Conservation (phyloP, 2,797 vertebrate species). For the Pseudopleuronectes americanus region DNA sequence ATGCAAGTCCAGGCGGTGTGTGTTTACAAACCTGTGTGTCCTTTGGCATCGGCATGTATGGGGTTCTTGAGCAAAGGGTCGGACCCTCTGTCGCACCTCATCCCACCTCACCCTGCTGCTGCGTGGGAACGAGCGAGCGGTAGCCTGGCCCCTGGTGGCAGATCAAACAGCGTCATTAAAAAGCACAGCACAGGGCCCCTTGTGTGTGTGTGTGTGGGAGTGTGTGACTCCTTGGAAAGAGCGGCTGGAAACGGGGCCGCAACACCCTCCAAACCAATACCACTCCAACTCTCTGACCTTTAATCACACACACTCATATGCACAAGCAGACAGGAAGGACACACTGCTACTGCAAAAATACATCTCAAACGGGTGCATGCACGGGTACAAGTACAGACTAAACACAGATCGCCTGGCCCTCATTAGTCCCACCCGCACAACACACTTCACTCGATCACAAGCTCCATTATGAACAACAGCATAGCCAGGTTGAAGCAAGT, state of each 20-base stretch:
- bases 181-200: conserved; percentile 68
- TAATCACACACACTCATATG: conserved; percentile 33
- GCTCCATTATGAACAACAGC: conserved; percentile 57
- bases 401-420: conserved; percentile 59
- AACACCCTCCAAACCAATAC: conserved; percentile 71
- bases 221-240: conserved; percentile 62
- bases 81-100: conserved; percentile 33
- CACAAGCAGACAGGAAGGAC: conserved; percentile 23
- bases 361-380: conserved; percentile 29
- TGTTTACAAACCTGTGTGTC: conserved; percentile 65
- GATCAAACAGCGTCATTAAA: conserved; percentile 80
- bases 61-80: conserved; percentile 40
- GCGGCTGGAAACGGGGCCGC: conserved; percentile 66
- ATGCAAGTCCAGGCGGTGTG: conserved; percentile 13
- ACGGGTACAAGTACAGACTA: conserved; percentile 39
- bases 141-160: conserved; percentile 66
- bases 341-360: conserved; percentile 34
- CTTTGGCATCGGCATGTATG: conserved; percentile 41
- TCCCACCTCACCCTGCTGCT: conserved; percentile 36
- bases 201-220: conserved; percentile 61
- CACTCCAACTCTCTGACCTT: conserved; percentile 63
- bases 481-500: conserved; percentile 39
- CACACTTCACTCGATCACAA: conserved; percentile 58
- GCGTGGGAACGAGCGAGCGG: conserved; percentile 70
- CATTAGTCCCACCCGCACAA: conserved; percentile 57